Conservation (phyloP, 2,888 invertebrate genomes). For the Andrena minutula region DNA sequence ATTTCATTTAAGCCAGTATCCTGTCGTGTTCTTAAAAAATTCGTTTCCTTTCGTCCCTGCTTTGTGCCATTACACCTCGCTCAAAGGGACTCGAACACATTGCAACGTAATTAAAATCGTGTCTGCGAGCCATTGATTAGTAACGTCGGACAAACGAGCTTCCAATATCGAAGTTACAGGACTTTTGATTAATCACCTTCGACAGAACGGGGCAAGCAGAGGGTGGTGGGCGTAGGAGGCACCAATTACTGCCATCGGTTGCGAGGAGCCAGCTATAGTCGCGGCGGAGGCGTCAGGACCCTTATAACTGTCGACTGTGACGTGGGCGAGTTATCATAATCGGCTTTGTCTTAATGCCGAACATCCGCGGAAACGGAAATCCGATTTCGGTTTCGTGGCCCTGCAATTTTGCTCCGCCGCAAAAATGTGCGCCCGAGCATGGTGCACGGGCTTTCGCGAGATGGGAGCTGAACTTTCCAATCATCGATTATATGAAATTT, state of each 20-base stretch:
- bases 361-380: conserved; percentile 73
- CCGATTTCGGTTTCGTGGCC: conserved; percentile 70
- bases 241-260: conserved; percentile 68
- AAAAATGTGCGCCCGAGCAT: conserved; percentile 14
- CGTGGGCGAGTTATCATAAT: conserved; percentile 78
- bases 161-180: conserved; percentile 40
- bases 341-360: conserved; percentile 78
- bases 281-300: conserved; percentile 24
- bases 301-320: conserved; percentile 55
- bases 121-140: conserved; percentile 21
- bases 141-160: conserved; percentile 42
- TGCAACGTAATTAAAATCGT: conserved; percentile 23
- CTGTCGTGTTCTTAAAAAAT: neutral
- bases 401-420: conserved; percentile 16
- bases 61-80: neutral
- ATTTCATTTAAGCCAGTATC: neutral
- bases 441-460: conserved; percentile 1
- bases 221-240: conserved; percentile 3
- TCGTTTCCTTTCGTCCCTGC: neutral
- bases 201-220: conserved; percentile 43
- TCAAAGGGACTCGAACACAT: neutral
- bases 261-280: conserved; percentile 47
- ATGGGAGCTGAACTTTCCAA: neutral
- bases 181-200: conserved; percentile 57
- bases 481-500: neutral